Evolutionary conservation across 2,797 vertebrate genomes (phyloP).

Genomic region (Cichlasoma orientale): DNA sequence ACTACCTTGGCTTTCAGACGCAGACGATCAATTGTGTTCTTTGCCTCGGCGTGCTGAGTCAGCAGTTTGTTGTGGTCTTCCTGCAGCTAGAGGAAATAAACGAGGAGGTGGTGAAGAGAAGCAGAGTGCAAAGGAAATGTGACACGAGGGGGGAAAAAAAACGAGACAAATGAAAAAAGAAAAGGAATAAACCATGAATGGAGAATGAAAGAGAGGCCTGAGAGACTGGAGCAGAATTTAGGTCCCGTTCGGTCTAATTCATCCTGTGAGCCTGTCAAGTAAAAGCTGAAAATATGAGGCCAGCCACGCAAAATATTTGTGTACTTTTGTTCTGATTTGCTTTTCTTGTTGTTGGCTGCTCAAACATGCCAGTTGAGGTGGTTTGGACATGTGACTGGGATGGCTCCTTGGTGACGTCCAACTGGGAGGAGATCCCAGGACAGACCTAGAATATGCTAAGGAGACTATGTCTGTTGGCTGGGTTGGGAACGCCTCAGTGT

Average conservation of each 20-base stretch:
- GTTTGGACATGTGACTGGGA: neutral
- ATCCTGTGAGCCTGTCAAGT: neutral
- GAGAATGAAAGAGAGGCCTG: neutral
- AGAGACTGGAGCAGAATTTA: neutral
- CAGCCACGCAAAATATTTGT: neutral
- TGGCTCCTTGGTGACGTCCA: no score
- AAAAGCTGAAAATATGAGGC: neutral
- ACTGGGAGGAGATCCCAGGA: no score
- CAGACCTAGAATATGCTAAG: no score
- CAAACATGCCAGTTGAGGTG: no score
- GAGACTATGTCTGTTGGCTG: no score
- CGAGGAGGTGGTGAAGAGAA: neutral
- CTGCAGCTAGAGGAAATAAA: conserved; percentile 71
- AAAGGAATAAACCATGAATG: neutral
- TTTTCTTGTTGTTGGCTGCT: neutral
- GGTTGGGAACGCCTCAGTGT: no score
- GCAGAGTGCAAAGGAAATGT: neutral
- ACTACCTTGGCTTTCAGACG: conserved; percentile 91
- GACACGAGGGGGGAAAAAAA: neutral
- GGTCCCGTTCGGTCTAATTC: neutral
- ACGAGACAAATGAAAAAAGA: neutral
- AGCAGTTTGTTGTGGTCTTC: conserved; percentile 92
- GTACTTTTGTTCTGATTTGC: neutral
- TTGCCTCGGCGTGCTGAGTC: conserved; percentile 91
- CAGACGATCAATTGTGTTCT: conserved; percentile 96